Evolutionary conservation across 2,797 vertebrate genomes (phyloP).

Genomic region (Anguilla megastoma): DNA sequence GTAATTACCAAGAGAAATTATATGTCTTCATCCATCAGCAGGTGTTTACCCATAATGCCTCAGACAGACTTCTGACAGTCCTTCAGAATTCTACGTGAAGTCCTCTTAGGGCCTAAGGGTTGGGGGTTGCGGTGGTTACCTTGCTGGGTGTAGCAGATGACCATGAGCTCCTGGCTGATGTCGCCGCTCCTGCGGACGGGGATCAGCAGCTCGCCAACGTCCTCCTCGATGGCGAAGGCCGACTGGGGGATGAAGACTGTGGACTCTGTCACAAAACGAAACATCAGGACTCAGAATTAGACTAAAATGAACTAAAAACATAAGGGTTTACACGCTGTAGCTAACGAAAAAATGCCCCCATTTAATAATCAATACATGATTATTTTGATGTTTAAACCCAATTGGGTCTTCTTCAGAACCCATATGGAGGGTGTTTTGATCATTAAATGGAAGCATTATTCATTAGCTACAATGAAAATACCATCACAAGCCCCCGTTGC

Average conservation of each 20-base stretch:
- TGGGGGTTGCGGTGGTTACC: slow-evolving; percentile 66
- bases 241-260: slow-evolving; percentile 87
- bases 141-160: slow-evolving; percentile 90
- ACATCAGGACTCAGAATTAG: neutral
- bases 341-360: too few species aligned
- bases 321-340: neutral
- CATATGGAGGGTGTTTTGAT: too few species aligned
- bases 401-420: too few species aligned
- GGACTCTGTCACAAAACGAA: slow-evolving; percentile 74
- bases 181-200: slow-evolving; percentile 89
- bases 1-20: neutral
- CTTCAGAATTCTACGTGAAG: slow-evolving; percentile 28
- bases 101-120: slow-evolving; percentile 22
- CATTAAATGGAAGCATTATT: too few species aligned
- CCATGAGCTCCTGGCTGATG: slow-evolving; percentile 88
- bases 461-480: too few species aligned
- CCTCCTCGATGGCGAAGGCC: slow-evolving; percentile 80
- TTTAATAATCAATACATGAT: too few species aligned
- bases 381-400: too few species aligned
- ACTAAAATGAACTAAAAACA: neutral
- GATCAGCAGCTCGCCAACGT: slow-evolving; percentile 85
- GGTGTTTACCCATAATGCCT: neutral
- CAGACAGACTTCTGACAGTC: neutral
- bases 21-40: neutral
- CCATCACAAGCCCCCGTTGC: neutral